Evolutionary conservation across 2,888 invertebrate genomes (phyloP).

Genomic region (Bellardia bayeri): DNA sequence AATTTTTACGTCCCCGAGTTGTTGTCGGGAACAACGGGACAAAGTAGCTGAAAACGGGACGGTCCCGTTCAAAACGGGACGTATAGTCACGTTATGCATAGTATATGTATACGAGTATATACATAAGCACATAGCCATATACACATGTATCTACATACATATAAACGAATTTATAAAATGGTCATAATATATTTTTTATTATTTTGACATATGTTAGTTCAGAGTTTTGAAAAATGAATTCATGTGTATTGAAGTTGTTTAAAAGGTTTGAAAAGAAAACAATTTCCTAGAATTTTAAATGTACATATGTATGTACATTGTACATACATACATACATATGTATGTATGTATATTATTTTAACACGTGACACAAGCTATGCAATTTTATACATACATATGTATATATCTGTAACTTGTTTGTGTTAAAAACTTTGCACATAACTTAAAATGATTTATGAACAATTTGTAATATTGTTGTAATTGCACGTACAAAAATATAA

Average conservation of each 20-base stretch:
- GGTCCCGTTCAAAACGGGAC: no score
- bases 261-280: background rate
- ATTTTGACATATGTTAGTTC: constrained; percentile 3
- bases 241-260: background rate
- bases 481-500: no score
- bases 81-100: no score
- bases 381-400: no score
- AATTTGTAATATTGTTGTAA: no score
- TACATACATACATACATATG: no score
- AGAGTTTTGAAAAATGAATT: background rate
- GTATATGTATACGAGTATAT: no score
- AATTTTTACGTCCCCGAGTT: no score
- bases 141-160: no score
- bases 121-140: no score
- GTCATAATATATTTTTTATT: background rate
- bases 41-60: no score
- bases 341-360: background rate
- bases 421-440: background rate
- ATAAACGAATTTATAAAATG: background rate
- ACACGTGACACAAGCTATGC: background rate
- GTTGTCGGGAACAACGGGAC: no score
- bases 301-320: background rate
- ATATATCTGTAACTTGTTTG: background rate
- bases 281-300: background rate
- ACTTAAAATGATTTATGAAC: background rate